These are phyloP conservation scores for Cistogaster globosa DNA, from an alignment of 2,888 invertebrate genomes.

Conservation along the genomic window DNA sequence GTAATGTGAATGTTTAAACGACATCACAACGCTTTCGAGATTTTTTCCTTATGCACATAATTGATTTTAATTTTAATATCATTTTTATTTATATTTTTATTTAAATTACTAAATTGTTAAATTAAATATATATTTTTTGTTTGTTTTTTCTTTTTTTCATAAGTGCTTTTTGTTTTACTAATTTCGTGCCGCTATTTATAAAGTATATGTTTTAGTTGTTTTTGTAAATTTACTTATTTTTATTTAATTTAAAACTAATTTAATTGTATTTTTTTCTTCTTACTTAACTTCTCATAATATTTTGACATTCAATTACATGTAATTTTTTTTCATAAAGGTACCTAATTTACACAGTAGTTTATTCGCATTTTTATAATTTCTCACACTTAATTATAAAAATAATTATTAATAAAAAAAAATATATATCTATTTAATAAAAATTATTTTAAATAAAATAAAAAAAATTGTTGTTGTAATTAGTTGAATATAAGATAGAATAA, in stretches of 20 bases:
- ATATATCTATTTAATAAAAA: not conserved
- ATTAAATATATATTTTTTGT: conserved; percentile 6
- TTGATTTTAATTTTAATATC: conserved; percentile 55
- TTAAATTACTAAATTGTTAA: conserved; percentile 21
- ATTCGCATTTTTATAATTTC: conserved; percentile 17
- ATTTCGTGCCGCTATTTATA: conserved; percentile 68
- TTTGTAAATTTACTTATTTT: conserved; percentile 1
- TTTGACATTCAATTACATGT: conserved; percentile 63
- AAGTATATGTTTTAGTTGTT: conserved; percentile 28
- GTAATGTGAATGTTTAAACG: conserved; percentile 69
- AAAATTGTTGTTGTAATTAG: not conserved
- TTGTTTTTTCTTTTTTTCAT: conserved; percentile 46
- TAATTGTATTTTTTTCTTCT: conserved; percentile 43
- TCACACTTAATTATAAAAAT: not conserved
- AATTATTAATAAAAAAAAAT: not conserved
- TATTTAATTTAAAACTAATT: conserved; percentile 47
- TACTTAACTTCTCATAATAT: conserved; percentile 17
- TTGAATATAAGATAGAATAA: not conserved
- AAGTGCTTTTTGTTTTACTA: conserved; percentile 64
- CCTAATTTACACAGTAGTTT: conserved; percentile 83
- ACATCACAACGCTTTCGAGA: conserved; percentile 83
- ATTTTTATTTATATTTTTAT: conserved; percentile 46
- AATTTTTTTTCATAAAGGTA: conserved; percentile 76
- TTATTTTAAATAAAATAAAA: not conserved
- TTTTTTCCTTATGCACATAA: conserved; percentile 70